Base-by-base conservation (phyloP, 2,888 invertebrate species). In the Spodoptera picta region DNA sequence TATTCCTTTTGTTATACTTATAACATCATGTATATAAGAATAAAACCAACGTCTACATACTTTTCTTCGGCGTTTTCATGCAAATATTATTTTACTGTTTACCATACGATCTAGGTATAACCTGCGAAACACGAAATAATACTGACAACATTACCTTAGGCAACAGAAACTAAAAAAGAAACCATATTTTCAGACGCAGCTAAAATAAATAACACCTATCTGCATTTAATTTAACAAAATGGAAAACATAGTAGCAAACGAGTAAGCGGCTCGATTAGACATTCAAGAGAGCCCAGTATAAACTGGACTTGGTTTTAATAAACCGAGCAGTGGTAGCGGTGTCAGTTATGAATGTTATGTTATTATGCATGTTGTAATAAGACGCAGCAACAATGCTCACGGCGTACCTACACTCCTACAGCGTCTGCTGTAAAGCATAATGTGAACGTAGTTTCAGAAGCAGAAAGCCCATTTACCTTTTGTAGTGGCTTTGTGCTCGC, bases 391-490 rank as follows among this genome's bases (percentile, higher is more conserved):
- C 83, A 87, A 85, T 83, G 81, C 86, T 86, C 77, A 72, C 65
- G 74, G 69, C 65, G 56, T 68, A 80, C 82, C 81, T 80, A 78
- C 79, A 19, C 19, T 19, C 19, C 19, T 19, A 19, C 19, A 73
- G 75, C 77, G 84, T 81, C 80, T 85, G 82, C 83, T 83, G 81
- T 88, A 86, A 86, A 89, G 86, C 85, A 88, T 89, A 88, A 90
- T 89, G 84, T 83, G 83, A 86, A 77, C 81, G 82, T 83, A 86
- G 89, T 88, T 90, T 89, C 86, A 89, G 84, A 70, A 87, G 85
- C 82, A 88, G 88, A 88, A 90, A 91, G 87, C 89, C 90, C 90
- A 90, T 91, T 92, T 90, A 88, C 90, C 90, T 91, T 86, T 84
- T 88, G 87, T 89, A 91, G 90, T 90, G 91, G 89, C 92, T 91